phyloP scores from a whole-genome alignment of 1,140 invertebrate species.

The Leptinotarsa defecta region DNA sequence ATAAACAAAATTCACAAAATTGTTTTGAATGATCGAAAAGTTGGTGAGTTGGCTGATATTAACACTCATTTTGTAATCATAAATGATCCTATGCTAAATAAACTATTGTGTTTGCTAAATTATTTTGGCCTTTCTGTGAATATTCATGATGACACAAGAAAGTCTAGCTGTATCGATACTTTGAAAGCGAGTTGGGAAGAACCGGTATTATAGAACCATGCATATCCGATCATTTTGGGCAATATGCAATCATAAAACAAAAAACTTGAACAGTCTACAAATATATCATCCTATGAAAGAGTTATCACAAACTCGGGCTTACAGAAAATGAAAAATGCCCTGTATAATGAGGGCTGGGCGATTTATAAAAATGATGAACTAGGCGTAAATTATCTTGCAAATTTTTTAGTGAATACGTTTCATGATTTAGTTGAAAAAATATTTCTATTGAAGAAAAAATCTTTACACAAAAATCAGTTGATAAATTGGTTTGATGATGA shows the following conservation, averaged over 20 bases:
- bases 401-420: background rate
- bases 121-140: background rate
- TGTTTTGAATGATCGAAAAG: too few species aligned
- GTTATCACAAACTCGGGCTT: background rate
- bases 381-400: background rate
- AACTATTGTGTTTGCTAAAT: background rate
- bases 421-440: background rate
- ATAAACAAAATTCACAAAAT: too few species aligned
- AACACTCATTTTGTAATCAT: background rate
- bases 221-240: background rate
- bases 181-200: background rate
- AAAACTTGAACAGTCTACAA: background rate
- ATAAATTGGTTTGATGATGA: background rate
- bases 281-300: background rate
- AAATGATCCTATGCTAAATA: background rate
- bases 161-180: conserved; percentile 7
- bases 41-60: too few species aligned
- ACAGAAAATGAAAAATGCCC: background rate
- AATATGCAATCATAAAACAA: background rate
- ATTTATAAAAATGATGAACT: background rate
- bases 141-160: conserved; percentile 2
- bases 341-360: background rate
- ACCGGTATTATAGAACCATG: background rate
- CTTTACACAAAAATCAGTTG: background rate
- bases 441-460: background rate